A percentile compares a stretch with the other conserved stretches of the same genome.
Conservation (phyloP, 2,888 invertebrate genomes). For the Catocala fraxini region DNA sequence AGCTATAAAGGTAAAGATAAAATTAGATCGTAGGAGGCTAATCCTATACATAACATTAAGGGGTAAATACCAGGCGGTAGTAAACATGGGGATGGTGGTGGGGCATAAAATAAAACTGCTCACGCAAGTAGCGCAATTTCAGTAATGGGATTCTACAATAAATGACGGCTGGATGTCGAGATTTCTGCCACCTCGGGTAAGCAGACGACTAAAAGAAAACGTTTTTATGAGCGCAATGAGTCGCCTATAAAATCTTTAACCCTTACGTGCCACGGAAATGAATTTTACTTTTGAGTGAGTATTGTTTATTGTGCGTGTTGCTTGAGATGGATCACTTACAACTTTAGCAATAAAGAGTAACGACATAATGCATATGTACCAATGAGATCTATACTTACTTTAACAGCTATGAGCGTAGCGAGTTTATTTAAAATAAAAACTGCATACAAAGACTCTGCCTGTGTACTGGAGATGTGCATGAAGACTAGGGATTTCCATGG, state of each 20-base stretch:
- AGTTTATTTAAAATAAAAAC: too few species aligned
- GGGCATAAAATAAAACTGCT: conserved; percentile 71
- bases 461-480: too few species aligned
- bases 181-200: conserved; percentile 54
- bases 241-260: conserved; percentile 57
- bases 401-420: too few species aligned
- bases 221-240: conserved; percentile 65
- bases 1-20: conserved; percentile 11
- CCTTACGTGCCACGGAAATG: conserved; percentile 45
- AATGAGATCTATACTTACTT: too few species aligned
- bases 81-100: conserved; percentile 58
- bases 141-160: conserved; percentile 70
- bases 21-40: conserved; percentile 16
- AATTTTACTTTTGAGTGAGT: conserved; percentile 28
- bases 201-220: conserved; percentile 63
- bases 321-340: neutral
- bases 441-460: too few species aligned
- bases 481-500: too few species aligned
- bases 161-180: conserved; percentile 63
- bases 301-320: conserved; percentile 12
- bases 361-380: too few species aligned
- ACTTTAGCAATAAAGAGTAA: too few species aligned
- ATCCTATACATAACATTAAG: conserved; percentile 39
- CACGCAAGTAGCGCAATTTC: conserved; percentile 66
- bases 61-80: conserved; percentile 44